A percentile compares a stretch with the other conserved stretches of the same genome.
Evolutionary conservation across 2,113 vertebrate genomes (phyloP).

Genomic region (Hemibagrus wyckioides): DNA sequence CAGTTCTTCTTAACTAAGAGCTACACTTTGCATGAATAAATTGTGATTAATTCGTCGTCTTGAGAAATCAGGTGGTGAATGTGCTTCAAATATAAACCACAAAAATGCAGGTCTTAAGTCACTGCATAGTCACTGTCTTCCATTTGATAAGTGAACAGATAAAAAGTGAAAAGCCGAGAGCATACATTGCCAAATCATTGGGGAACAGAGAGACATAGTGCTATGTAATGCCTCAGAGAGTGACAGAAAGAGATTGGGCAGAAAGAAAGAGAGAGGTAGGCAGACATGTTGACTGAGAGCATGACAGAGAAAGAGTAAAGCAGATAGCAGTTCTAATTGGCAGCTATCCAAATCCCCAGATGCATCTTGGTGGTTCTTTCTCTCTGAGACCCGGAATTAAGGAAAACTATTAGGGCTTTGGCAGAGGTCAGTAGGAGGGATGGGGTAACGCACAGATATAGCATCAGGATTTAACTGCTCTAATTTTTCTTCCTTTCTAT

Average conservation of each 20-base stretch:
- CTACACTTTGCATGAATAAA: neutral
- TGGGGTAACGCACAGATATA: slow-evolving; percentile 52
- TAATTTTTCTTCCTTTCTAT: slow-evolving; percentile 21
- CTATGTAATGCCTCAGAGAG: neutral
- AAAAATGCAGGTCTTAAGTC: neutral
- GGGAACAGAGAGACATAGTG: neutral
- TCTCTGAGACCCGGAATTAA: slow-evolving; percentile 63
- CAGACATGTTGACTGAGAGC: neutral
- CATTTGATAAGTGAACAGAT: neutral
- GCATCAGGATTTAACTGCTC: slow-evolving; percentile 57
- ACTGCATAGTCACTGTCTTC: neutral
- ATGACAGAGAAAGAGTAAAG: slow-evolving; percentile 24
- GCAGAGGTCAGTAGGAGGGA: slow-evolving; percentile 19
- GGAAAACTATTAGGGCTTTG: slow-evolving; percentile 54
- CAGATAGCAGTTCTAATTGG: slow-evolving; percentile 68
- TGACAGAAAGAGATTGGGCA: neutral
- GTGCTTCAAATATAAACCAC: neutral
- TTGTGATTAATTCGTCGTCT: neutral
- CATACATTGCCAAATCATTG: neutral
- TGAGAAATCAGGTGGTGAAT: neutral
- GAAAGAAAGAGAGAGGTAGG: neutral
- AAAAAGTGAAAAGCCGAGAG: neutral
- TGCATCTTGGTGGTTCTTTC: slow-evolving; percentile 47
- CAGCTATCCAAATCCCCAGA: slow-evolving; percentile 71
- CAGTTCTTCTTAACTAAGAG: neutral